These are phyloP conservation scores for Acropora tenuis DNA, from an alignment of 64 coral and sea anemone genomes.

Conservation along the genomic window DNA sequence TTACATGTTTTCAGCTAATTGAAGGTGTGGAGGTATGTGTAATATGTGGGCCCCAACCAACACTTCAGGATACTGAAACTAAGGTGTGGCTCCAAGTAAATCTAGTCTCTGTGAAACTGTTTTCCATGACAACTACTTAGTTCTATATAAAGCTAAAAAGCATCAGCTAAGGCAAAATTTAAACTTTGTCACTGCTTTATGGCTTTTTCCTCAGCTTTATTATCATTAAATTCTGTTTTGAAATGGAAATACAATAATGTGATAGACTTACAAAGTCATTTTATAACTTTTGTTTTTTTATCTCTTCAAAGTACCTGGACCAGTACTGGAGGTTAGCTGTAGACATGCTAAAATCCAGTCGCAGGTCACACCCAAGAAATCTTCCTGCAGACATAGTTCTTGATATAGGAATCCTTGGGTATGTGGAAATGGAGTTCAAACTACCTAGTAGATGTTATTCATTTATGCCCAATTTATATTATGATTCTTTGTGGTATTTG, in stretches of 20 bases:
- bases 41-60: slow-evolving; percentile 92
- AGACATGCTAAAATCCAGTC: slow-evolving; percentile 80
- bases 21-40: slow-evolving; percentile 96
- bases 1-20: slow-evolving; percentile 73
- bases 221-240: no score
- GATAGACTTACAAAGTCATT: background rate
- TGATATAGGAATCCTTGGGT: slow-evolving; percentile 93
- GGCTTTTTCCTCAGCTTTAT: no score
- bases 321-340: slow-evolving; percentile 91
- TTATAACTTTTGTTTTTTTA: background rate
- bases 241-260: no score
- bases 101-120: no score
- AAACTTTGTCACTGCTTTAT: no score
- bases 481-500: no score
- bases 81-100: slow-evolving; percentile 56
- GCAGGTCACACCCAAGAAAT: slow-evolving; percentile 90
- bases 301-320: slow-evolving; percentile 65
- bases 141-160: no score
- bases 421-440: background rate
- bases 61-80: slow-evolving; percentile 84
- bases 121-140: no score
- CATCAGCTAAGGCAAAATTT: no score
- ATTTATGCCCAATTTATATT: no score
- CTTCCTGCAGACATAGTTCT: slow-evolving; percentile 79
- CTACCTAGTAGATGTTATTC: no score